Evolutionary conservation across 2,888 invertebrate species (phyloP), one percentile per base, ranked within the genome.

Genomic region (Drosophila histrio): DNA sequence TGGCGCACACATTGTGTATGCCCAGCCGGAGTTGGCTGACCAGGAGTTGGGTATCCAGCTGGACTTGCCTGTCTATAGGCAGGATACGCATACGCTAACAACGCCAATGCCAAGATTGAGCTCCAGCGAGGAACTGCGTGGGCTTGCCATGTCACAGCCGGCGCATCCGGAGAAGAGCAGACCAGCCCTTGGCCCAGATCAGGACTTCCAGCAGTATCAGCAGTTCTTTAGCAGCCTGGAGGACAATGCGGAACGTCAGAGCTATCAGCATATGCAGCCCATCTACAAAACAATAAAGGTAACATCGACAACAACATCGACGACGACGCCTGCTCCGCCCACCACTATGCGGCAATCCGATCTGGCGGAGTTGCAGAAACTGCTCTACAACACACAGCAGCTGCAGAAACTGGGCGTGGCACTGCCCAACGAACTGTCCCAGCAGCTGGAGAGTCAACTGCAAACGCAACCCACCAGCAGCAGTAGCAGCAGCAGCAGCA

Each of bases 311-410:
- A n/a, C 75, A 68, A 7, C 65, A 63, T 11, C 79, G 72, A 13
- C 57, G 2, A 54, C 26, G 60, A 21, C 22, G 52, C 7, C 21
- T 5, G 15, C 32, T 5, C 19, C 44, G 9, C 2, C 24, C 5
- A 17, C 13, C 19, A 5, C 24, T 26, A n/a, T n/a, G 21, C 57
- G 67, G 24, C 91, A 93, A 49, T 92, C 92, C 9, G 93, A 94
- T 78, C 90, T 93, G 22, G 89, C 91, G 8, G 92, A 93, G 75
- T 78, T 93, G 7, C 92, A 92, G 44, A 92, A 92, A 77, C 77
- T 93, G 2, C 87, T 93, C 13, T 91, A 91, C 26, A 92, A 93
- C 39, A 92, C 93, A 9, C 87, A 88, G 4, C 89, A 91, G 56
- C 53, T 91, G 7, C 85, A 90, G 52, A 90, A 91, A 53, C 71